phyloP scores from a whole-genome alignment of 2,888 invertebrate species.

The Hypercompe scribonia region DNA sequence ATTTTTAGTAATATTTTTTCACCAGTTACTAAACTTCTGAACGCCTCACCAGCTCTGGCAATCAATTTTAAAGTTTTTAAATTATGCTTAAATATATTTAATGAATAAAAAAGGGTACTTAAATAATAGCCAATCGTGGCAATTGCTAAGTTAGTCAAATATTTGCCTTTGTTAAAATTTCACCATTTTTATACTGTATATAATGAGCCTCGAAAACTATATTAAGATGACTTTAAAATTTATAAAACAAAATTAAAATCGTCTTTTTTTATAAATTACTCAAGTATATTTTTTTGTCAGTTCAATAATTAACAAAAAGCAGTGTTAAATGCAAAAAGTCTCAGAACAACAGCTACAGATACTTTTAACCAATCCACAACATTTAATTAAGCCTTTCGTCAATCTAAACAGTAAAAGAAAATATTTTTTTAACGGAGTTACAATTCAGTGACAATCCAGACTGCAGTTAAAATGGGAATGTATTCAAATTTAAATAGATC shows the following conservation, averaged over 20 bases:
- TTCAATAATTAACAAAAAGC: neutral
- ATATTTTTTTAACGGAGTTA: constrained; percentile 30
- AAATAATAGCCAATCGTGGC: no score
- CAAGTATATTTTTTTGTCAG: neutral
- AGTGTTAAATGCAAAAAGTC: neutral
- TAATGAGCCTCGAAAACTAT: neutral
- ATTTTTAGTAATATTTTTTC: no score
- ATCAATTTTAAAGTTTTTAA: no score
- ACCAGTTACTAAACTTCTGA: no score
- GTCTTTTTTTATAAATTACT: neutral
- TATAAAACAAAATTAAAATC: neutral
- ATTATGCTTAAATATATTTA: no score
- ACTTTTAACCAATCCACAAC: constrained; percentile 15
- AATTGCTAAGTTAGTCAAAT: constrained; percentile 17
- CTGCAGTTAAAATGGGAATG: neutral
- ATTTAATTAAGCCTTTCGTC: constrained; percentile 12
- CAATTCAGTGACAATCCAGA: neutral
- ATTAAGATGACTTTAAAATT: neutral
- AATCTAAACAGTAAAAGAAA: constrained; percentile 19
- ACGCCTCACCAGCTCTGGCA: no score
- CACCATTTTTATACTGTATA: neutral
- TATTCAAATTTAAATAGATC: neutral
- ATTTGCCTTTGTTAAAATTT: neutral
- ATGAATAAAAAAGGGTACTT: no score
- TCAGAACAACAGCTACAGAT: constrained; percentile 9